Percentiles rank a stretch among this genome's conserved stretches.
phyloP scores from a whole-genome alignment of 2,113 vertebrate genomes.

The Syrmaticus mikado region DNA sequence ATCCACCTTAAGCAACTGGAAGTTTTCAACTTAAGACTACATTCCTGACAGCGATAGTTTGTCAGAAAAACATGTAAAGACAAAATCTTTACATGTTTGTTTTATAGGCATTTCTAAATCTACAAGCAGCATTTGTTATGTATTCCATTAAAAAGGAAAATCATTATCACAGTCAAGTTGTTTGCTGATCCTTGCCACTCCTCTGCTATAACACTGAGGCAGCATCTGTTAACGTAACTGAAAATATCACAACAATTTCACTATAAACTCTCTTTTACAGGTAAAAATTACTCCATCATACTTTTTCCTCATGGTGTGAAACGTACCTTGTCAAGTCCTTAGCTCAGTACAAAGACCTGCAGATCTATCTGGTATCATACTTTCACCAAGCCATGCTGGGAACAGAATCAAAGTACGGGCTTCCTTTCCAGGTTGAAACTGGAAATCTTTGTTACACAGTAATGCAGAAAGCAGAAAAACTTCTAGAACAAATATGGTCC shows the following conservation, averaged over 20 bases:
- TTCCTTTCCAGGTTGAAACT: neutral
- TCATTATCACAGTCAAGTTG: neutral
- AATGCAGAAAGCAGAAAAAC: neutral
- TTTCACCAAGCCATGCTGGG: neutral
- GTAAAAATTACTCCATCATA: neutral
- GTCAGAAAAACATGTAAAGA: neutral
- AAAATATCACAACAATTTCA: neutral
- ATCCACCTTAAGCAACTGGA: neutral
- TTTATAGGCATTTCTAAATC: neutral
- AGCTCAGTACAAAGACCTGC: neutral
- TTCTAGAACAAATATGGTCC: neutral
- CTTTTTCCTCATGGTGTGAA: neutral
- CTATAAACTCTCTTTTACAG: neutral
- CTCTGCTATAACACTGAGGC: neutral
- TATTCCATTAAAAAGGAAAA: neutral
- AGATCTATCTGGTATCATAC: neutral
- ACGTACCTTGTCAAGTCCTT: neutral
- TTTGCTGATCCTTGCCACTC: neutral
- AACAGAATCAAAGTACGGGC: neutral
- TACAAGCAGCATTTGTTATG: neutral
- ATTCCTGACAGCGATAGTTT: neutral
- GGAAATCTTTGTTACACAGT: neutral
- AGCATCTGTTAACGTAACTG: neutral
- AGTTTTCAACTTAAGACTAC: neutral
- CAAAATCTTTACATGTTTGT: too few relatives aligned